phyloP scores from a whole-genome alignment of 2,113 vertebrate species.

The Oryzias woworae region DNA sequence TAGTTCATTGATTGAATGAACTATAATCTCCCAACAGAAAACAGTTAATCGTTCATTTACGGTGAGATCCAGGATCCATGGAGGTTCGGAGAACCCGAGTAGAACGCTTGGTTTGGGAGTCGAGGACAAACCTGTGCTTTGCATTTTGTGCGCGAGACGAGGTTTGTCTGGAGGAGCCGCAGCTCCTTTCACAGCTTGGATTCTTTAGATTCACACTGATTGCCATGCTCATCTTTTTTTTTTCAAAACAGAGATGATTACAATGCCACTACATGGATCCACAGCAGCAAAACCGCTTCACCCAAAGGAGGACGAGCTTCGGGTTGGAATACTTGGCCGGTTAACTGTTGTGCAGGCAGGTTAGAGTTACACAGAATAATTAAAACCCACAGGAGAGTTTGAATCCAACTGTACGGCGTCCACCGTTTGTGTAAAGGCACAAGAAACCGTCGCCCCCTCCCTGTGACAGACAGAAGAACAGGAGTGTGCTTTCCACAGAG shows the following conservation, averaged over 20 bases:
- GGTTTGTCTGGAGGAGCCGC: conserved; percentile 5
- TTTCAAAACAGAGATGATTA: conserved; percentile 15
- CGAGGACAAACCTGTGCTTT: conserved; percentile 1
- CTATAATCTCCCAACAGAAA: conserved; percentile 7
- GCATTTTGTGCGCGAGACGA: conserved; percentile 31
- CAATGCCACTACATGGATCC: conserved; percentile 46
- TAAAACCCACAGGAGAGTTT: conserved; percentile 3
- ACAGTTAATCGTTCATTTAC: too few species aligned
- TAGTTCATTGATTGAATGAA: conserved; percentile 2
- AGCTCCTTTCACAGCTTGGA: conserved; percentile 65
- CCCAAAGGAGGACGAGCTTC: conserved; percentile 41
- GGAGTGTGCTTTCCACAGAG: conserved; percentile 66
- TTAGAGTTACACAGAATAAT: conserved; percentile 60
- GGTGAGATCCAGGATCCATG: too few species aligned
- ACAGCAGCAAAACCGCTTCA: conserved; percentile 16
- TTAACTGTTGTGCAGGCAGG: conserved; percentile 69
- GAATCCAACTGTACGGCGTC: conserved; percentile 52
- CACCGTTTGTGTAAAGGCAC: conserved; percentile 68
- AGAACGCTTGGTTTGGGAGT: conserved; percentile 17
- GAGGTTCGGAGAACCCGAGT: conserved; percentile 44
- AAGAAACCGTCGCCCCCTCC: conserved; percentile 53
- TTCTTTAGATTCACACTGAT: conserved; percentile 32
- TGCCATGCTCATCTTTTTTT: conserved; percentile 10
- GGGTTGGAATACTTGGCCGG: conserved; percentile 71
- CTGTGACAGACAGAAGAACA: conserved; percentile 60